phyloP scores from a whole-genome alignment of 2,888 invertebrate species.

The Apocheima hispidaria region DNA sequence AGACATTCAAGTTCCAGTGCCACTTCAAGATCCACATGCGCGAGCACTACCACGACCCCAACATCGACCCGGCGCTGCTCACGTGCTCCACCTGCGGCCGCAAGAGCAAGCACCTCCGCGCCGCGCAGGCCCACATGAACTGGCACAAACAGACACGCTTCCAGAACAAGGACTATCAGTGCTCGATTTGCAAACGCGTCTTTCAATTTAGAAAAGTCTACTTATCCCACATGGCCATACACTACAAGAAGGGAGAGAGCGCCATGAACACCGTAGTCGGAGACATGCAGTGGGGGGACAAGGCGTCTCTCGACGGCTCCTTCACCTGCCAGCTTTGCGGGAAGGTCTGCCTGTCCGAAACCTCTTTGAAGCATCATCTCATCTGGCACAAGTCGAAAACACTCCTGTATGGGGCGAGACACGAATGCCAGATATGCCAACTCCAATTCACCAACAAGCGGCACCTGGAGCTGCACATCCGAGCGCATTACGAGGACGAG shows the following conservation, averaged over 20 bases:
- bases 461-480: conserved; percentile 75
- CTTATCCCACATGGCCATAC: conserved; percentile 80
- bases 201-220: conserved; percentile 77
- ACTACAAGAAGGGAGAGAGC: conserved; percentile 78
- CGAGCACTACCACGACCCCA: conserved; percentile 72
- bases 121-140: conserved; percentile 79
- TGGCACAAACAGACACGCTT: conserved; percentile 82
- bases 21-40: conserved; percentile 82
- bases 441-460: conserved; percentile 79
- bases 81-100: conserved; percentile 78
- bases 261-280: conserved; percentile 72
- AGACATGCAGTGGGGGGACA: conserved; percentile 52
- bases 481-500: conserved; percentile 81
- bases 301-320: conserved; percentile 60
- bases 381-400: conserved; percentile 80
- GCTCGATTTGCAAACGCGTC: conserved; percentile 79
- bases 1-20: conserved; percentile 77
- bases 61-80: conserved; percentile 72
- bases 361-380: conserved; percentile 75
- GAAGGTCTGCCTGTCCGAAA: conserved; percentile 76
- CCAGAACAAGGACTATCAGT: conserved; percentile 80
- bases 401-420: conserved; percentile 71
- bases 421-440: conserved; percentile 80
- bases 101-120: conserved; percentile 78
- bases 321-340: conserved; percentile 78